phyloP scores from a whole-genome alignment of 2,888 invertebrate genomes.

The Coremacera marginata region DNA sequence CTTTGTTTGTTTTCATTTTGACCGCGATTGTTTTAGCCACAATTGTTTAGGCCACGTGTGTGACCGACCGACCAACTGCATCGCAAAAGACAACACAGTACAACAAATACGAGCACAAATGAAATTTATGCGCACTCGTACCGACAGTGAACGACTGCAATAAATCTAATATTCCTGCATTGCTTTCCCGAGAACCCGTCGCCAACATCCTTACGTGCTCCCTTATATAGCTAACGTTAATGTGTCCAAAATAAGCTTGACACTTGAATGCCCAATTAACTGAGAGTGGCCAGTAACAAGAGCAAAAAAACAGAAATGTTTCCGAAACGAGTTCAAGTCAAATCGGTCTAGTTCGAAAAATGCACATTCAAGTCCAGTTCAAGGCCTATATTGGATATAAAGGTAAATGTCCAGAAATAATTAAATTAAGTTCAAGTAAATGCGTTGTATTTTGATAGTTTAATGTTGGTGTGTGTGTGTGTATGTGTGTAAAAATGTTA shows the following conservation, averaged over 20 bases:
- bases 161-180: conserved; percentile 58
- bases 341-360: neutral
- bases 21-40: conserved; percentile 30
- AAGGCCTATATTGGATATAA: neutral
- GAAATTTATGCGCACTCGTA: conserved; percentile 53
- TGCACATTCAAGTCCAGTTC: conserved; percentile 33
- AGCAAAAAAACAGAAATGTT: conserved; percentile 12
- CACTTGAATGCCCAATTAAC: conserved; percentile 70
- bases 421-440: neutral
- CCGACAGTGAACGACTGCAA: conserved; percentile 58
- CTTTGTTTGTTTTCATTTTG: conserved; percentile 44
- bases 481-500: too few species aligned
- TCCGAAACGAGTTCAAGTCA: conserved; percentile 22
- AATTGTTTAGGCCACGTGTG: conserved; percentile 37
- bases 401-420: neutral
- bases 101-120: conserved; percentile 45
- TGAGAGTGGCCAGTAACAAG: conserved; percentile 45
- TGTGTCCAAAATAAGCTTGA: conserved; percentile 69
- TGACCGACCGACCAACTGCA: conserved; percentile 38
- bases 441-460: too few species aligned
- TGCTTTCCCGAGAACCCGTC: conserved; percentile 28
- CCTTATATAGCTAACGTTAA: conserved; percentile 69
- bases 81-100: conserved; percentile 1
- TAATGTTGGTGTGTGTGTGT: too few species aligned
- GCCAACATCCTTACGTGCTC: conserved; percentile 40